A percentile compares a stretch with the other conserved stretches of the same genome.
Conservation (phyloP, 2,888 invertebrate genomes). For the Tupiocoris notatus region DNA sequence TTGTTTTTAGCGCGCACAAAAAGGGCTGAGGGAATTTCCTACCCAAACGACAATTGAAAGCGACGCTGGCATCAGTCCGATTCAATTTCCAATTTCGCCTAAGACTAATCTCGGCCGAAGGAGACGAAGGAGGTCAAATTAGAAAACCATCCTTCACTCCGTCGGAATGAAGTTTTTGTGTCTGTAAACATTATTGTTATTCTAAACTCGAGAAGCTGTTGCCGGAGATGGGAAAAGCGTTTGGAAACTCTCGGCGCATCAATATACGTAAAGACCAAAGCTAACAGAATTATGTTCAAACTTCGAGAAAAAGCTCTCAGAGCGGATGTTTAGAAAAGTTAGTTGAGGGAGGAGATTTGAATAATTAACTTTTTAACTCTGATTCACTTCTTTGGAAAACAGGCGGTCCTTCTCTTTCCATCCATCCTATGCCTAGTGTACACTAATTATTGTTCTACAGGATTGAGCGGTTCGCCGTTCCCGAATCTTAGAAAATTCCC, state of each 20-base stretch:
- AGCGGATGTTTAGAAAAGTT: conserved; percentile 37
- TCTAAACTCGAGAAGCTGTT: conserved; percentile 31
- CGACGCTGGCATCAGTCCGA: no score
- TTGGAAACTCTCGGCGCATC: conserved; percentile 4
- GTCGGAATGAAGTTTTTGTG: conserved; percentile 12
- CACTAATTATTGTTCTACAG: conserved; percentile 26
- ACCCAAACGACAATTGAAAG: no score
- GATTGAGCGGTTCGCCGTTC: background rate
- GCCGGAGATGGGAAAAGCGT: background rate
- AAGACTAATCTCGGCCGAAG: background rate
- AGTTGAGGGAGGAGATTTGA: conserved; percentile 24
- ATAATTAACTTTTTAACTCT: conserved; percentile 40
- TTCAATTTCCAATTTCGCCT: no score
- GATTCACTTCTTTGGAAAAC: conserved; percentile 31
- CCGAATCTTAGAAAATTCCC: background rate
- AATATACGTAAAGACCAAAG: conserved; percentile 38
- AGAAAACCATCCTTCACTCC: background rate
- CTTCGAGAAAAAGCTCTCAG: conserved; percentile 35
- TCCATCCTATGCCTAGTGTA: background rate
- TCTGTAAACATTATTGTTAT: conserved; percentile 27
- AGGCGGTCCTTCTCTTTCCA: background rate
- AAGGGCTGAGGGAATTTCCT: no score
- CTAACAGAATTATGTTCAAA: conserved; percentile 36
- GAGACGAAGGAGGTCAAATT: conserved; percentile 13
- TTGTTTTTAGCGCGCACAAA: no score